phyloP scores from a whole-genome alignment of 2,888 invertebrate species.

The Eledone cirrhosa region DNA sequence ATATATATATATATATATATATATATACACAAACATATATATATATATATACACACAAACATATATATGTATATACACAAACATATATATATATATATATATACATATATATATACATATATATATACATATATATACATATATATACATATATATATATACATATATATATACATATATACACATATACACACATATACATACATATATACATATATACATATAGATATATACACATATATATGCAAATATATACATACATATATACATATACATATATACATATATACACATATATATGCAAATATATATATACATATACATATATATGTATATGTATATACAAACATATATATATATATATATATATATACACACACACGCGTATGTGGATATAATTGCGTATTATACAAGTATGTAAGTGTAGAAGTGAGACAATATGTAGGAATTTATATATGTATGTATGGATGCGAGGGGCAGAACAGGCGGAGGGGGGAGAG shows the following conservation, averaged over 20 bases:
- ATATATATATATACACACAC: no score
- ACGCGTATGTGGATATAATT: no score
- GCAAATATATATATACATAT: no score
- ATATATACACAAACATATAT: neutral
- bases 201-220: neutral
- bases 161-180: neutral
- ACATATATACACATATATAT: no score
- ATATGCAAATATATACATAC: neutral
- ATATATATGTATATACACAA: neutral
- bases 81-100: neutral
- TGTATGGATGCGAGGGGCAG: no score
- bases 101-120: neutral
- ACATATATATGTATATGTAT: no score
- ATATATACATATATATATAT: neutral
- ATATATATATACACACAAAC: neutral
- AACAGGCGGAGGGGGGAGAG: no score
- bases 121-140: neutral
- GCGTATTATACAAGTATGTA: no score
- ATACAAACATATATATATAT: no score
- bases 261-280: no score
- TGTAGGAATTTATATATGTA: no score
- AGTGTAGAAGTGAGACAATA: no score
- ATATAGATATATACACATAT: conserved; percentile 6
- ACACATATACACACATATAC: neutral
- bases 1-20: conserved; percentile 1